Conservation (phyloP, 2,888 invertebrate genomes). For the Leptothorax acervorum region DNA sequence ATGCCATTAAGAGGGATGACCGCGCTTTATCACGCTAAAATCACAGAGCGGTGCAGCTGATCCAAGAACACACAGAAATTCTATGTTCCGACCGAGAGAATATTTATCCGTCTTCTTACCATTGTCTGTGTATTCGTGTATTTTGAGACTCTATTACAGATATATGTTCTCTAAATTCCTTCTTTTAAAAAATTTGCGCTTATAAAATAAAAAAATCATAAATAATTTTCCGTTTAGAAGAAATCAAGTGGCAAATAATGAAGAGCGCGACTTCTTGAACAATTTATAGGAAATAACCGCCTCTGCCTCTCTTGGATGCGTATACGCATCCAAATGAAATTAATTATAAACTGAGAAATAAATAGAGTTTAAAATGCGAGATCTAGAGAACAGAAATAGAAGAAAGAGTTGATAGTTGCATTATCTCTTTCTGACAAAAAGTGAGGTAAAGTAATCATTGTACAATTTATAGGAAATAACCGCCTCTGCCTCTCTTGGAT, state of each 20-base stretch:
- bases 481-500: not conserved
- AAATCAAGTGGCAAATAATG: not conserved
- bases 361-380: not conserved
- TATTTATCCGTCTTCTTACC: conserved; percentile 27
- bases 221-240: not conserved
- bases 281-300: not conserved
- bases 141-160: not conserved
- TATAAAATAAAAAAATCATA: not conserved
- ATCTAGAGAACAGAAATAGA: not conserved
- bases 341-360: not conserved
- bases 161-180: not conserved
- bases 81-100: not conserved
- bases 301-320: not conserved
- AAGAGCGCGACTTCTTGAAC: not conserved
- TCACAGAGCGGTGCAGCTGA: conserved; percentile 15
- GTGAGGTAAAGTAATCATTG: not conserved
- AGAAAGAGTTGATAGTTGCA: not conserved
- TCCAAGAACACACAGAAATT: not conserved
- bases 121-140: not conserved
- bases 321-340: not conserved
- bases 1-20: conserved; percentile 41
- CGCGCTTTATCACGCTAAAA: conserved; percentile 37
- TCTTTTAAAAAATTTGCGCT: not conserved
- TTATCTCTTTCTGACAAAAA: not conserved
- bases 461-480: not conserved